A percentile compares a stretch with the other conserved stretches of the same genome.
phyloP scores from a whole-genome alignment of 2,888 invertebrate genomes.

The Sarcophaga subvicina region DNA sequence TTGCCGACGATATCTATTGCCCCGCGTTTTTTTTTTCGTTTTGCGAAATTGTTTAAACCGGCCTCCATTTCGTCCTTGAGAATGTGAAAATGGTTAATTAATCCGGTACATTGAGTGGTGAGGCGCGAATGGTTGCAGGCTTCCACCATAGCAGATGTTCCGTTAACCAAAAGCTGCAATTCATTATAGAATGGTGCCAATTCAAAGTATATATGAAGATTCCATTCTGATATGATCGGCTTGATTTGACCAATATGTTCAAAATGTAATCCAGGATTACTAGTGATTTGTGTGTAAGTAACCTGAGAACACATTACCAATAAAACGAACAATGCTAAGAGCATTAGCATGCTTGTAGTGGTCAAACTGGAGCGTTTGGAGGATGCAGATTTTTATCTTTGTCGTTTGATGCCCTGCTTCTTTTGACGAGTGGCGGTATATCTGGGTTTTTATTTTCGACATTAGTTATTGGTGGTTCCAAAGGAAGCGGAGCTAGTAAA shows the following conservation, averaged over 20 bases:
- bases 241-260: too few relatives aligned
- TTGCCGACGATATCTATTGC: too few relatives aligned
- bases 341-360: too few relatives aligned
- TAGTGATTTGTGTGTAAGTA: background rate
- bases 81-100: background rate
- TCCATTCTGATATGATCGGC: background rate
- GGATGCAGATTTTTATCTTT: background rate
- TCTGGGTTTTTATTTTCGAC: too few relatives aligned
- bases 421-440: background rate
- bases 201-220: background rate
- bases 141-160: too few relatives aligned
- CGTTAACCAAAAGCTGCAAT: too few relatives aligned
- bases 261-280: background rate
- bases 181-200: too few relatives aligned
- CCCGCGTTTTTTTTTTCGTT: too few relatives aligned
- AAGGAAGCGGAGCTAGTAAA: background rate
- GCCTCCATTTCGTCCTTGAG: conserved; percentile 3
- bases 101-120: background rate
- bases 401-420: background rate
- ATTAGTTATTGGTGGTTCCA: background rate
- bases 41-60: too few relatives aligned
- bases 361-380: background rate
- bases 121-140: background rate
- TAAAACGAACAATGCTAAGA: background rate
- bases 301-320: too few relatives aligned